A percentile compares a stretch with the other conserved stretches of the same genome.
phyloP scores from a whole-genome alignment of 2,888 invertebrate species.

The Amblyjoppa proteus region DNA sequence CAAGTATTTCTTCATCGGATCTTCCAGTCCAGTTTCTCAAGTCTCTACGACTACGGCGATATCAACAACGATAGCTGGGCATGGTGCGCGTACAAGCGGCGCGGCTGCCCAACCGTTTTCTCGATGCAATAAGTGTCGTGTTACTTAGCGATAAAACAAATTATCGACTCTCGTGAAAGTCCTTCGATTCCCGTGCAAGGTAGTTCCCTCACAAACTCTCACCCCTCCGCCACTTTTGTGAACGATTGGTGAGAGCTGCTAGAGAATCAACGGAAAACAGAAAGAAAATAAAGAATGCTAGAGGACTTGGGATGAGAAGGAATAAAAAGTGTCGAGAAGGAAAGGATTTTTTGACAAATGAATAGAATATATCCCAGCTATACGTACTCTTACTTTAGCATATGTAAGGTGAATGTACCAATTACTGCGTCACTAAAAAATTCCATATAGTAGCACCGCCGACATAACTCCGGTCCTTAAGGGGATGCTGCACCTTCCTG shows the following conservation, averaged over 20 bases:
- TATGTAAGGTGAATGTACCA: too few relatives aligned
- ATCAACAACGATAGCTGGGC: constrained; percentile 13
- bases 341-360: neutral
- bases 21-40: constrained; percentile 24
- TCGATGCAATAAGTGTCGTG: constrained; percentile 74
- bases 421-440: too few relatives aligned
- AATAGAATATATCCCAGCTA: too few relatives aligned
- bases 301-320: constrained; percentile 20
- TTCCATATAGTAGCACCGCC: too few relatives aligned
- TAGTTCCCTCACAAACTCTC: constrained; percentile 8
- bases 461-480: too few relatives aligned
- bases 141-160: constrained; percentile 75
- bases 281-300: constrained; percentile 27
- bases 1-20: constrained; percentile 52
- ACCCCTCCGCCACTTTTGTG: constrained; percentile 9
- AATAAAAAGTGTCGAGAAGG: constrained; percentile 28
- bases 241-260: constrained; percentile 10
- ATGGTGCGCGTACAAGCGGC: neutral
- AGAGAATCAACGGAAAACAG: constrained; percentile 18
- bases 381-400: too few relatives aligned
- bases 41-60: constrained; percentile 11
- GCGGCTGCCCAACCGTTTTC: constrained; percentile 33
- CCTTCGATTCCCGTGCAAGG: constrained; percentile 35
- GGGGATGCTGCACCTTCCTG: too few relatives aligned
- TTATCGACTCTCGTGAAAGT: constrained; percentile 66